phyloP scores from a whole-genome alignment of 2,113 vertebrate genomes.

The Dolichotis patagonum region DNA sequence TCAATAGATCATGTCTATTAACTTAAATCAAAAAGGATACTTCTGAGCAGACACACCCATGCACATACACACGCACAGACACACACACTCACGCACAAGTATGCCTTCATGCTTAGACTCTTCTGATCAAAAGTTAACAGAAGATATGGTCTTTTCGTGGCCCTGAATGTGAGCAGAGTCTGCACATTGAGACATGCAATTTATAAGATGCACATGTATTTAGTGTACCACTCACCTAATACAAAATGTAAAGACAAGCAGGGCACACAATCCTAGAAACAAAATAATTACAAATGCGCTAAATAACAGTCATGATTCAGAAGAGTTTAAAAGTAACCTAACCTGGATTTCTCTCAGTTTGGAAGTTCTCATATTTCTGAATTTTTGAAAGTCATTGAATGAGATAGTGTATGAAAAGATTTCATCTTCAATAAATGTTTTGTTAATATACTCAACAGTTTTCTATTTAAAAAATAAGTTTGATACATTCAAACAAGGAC shows the following conservation, averaged over 20 bases:
- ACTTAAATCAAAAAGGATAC: not conserved
- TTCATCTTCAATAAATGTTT: not conserved
- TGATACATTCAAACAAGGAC: not conserved
- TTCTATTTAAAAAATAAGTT: not conserved
- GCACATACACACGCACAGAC: not conserved
- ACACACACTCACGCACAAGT: not conserved
- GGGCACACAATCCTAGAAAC: not conserved
- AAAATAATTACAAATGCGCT: not conserved
- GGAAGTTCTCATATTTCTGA: not conserved
- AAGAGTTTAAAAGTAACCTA: not conserved
- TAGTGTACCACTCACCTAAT: rapidly evolving
- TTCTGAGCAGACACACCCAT: not conserved
- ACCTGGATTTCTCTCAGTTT: not conserved
- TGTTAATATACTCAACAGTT: not conserved
- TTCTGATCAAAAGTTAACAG: not conserved
- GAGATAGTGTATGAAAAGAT: not conserved
- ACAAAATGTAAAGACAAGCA: not conserved
- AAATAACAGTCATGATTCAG: not conserved
- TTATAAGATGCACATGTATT: too few relatives aligned
- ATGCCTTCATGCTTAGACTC: not conserved
- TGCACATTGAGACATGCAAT: too few relatives aligned
- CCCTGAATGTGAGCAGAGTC: not conserved
- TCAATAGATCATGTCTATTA: not conserved
- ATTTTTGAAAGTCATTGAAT: not conserved
- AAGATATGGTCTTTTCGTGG: not conserved